A percentile compares a stretch with the other conserved stretches of the same genome.
phyloP scores from a whole-genome alignment of 2,797 vertebrate species.

The Gallinago stenura region DNA sequence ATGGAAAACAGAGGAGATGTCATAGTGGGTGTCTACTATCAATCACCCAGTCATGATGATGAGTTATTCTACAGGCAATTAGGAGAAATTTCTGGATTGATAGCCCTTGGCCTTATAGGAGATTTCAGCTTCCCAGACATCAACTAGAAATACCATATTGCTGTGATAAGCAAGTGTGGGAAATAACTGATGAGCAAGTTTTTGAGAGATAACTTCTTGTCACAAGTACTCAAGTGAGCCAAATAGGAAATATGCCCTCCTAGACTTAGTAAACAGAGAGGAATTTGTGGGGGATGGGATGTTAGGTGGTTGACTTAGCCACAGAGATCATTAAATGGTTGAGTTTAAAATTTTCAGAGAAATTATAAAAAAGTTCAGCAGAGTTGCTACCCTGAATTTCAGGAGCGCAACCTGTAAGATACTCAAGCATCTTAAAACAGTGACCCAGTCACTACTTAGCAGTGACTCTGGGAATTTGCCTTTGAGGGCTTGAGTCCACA shows the following conservation, averaged over 20 bases:
- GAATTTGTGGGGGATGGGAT: too few relatives aligned
- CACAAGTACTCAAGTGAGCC: not conserved
- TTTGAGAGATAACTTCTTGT: not conserved
- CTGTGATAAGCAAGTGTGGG: not conserved
- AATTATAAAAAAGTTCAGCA: not conserved
- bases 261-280: not conserved
- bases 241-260: not conserved
- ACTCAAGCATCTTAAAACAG: too few relatives aligned
- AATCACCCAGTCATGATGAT: rapidly evolving
- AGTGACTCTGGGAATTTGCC: not conserved
- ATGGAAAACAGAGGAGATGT: not conserved
- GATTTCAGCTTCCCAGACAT: not conserved
- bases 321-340: rapidly evolving
- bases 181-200: not conserved
- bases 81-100: not conserved
- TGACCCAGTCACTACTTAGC: too few relatives aligned
- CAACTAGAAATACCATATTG: not conserved
- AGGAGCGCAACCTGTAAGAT: not conserved
- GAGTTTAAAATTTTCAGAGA: not conserved
- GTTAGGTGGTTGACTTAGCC: not conserved
- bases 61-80: not conserved
- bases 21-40: not conserved
- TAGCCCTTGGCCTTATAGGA: not conserved
- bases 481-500: not conserved
- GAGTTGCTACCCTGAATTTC: not conserved